Evolutionary conservation across 2,113 vertebrate species (phyloP), one percentile per base, ranked within the genome.

Genomic region (Psilopsiagon aurifrons): DNA sequence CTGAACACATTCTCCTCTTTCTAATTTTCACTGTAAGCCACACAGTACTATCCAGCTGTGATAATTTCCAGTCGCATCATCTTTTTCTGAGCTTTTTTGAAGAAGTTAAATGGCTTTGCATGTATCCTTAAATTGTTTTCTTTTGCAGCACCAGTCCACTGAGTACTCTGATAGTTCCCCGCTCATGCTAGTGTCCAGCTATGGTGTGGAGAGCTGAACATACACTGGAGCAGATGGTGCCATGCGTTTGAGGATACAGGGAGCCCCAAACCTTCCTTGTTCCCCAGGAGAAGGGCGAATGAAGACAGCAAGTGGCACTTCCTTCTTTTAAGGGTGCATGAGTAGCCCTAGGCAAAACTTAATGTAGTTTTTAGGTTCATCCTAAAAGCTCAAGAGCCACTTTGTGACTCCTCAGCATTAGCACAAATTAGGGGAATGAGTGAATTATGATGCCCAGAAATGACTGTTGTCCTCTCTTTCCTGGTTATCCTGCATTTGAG

Each of bases 1-100:
- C 57, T 84, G 81, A 83, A 91, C 92, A 70, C 88, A 5, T 90
- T 91, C 92, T 96, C 83, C 70, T 92, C 52, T 95, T 96, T 96
- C 94, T 94, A 5, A 79, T 92, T 92, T 94, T 76, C 82, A 28
- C 91, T 62, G 47, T 59, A 24, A 86, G 62, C 73, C 57, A 20
- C 35, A 12, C 33, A 35, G 76, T n/a, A 54, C 80, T 66, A 29
- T 1, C 1, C 46, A 71, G 74, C 74, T 0, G 1, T 91, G 80
- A 57, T 68, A 43, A 91, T 89, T 96, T 90, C 87, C 93, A 80
- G 70, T 28, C 47, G 29, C 88, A 83, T 94, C 62, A 84, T 83
- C 82, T 90, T 93, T 94, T 92, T 73, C 86, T 78, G 69, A 73
- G 46, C 76, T 82, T 95, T 66, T 41, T 51, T 67, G 63, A 91